Base-by-base conservation (phyloP, 2,888 invertebrate genomes). In the Melipona beecheii region DNA sequence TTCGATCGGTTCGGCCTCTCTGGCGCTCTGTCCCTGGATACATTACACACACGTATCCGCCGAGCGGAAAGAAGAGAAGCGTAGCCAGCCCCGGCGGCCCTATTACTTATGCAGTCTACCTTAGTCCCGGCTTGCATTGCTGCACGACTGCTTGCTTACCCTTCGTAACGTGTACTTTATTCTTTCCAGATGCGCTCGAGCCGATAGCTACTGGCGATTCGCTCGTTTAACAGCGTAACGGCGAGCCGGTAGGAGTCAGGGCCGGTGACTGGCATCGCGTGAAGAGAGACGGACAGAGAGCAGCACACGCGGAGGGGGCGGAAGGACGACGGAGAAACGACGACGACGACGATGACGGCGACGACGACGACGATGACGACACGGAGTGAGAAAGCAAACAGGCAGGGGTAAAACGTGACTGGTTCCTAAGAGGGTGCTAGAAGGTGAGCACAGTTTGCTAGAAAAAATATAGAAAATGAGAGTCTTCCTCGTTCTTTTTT, bases 151-250 rank as follows among this genome's bases (percentile, higher is more conserved):
- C 88, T 81, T 86, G 91, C 90, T 90, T 91, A 91, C 90, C 89
- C 91, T 90, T 90, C 86, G 90, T 90, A 90, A 89, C 87, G 89
- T 90, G 88, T 85, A 87, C 88, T 91, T 92, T 91, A 91, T 92
- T 92, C 86, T 87, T 89, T 89, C 89, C 87, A 89, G 92, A 92
- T 92, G 92, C 89, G 83, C 90, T 88, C 86, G 87, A 86, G 87
- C 88, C 90, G 92, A 92, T 92, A 92, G 91, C 91, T 90, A 84
- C 86, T 91, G 89, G 90, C 92, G 92, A 92, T 92, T 89, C 92
- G 92, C 91, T 92, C 90, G 91, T 92, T 92, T 91, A 92, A 92
- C 92, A 92, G 90, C 85, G 88, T 91, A 92, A 92, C 91, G 90
- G 91, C 90, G 88, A 88, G 83, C 75, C 81, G 69, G 86, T 85